These are phyloP conservation scores for Hemichromis elongatus DNA, from an alignment of 2,113 vertebrate genomes.

Conservation along the genomic window DNA sequence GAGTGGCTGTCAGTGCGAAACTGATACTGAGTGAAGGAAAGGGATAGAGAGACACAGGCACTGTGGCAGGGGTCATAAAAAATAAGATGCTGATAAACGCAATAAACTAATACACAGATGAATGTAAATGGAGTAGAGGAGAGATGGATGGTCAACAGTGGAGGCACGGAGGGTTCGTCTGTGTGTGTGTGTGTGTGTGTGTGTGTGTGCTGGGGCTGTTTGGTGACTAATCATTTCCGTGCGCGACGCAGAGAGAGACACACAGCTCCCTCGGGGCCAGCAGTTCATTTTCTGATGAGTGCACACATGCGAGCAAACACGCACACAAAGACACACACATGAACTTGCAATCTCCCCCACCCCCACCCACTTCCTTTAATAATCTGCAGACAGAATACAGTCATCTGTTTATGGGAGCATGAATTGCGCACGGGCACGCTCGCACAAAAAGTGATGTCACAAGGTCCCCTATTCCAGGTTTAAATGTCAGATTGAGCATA, in stretches of 20 bases:
- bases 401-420: conserved; percentile 29
- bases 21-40: background rate
- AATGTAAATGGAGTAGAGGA: background rate
- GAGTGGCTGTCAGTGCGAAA: background rate
- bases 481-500: conserved; percentile 14
- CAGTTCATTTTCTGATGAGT: conserved; percentile 19
- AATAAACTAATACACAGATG: background rate
- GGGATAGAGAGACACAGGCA: background rate
- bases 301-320: background rate
- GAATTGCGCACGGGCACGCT: background rate
- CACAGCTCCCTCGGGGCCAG: background rate
- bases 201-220: background rate
- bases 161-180: background rate
- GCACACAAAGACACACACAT: background rate
- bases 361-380: background rate
- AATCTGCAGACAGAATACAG: conserved; percentile 3
- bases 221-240: conserved; percentile 50
- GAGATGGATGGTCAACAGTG: background rate
- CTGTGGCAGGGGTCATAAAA: background rate
- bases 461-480: background rate
- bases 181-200: background rate
- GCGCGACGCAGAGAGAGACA: conserved; percentile 7
- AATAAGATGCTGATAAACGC: background rate
- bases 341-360: background rate
- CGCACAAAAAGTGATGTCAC: background rate